Percentiles rank a stretch among this genome's conserved stretches.
Evolutionary conservation across 2,888 invertebrate genomes (phyloP).

Genomic region (Sclerodermus sp.): DNA sequence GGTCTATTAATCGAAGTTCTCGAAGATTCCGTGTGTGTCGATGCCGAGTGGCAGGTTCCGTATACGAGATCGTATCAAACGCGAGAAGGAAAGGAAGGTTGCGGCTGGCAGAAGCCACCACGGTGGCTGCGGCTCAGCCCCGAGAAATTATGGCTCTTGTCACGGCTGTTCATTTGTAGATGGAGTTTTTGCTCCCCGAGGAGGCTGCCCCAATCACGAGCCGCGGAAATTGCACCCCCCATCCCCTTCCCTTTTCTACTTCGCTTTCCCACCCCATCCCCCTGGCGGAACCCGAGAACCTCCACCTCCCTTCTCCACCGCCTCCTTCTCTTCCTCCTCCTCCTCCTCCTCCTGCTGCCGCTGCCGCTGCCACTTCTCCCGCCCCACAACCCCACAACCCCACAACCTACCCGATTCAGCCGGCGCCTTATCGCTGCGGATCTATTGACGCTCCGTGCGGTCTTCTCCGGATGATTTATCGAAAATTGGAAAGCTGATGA

Average conservation of each 20-base stretch:
- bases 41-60: too few relatives aligned
- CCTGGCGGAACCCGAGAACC: conserved; percentile 6
- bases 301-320: too few relatives aligned
- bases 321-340: conserved; percentile 29
- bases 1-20: too few relatives aligned
- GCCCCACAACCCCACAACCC: conserved; percentile 12
- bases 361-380: conserved; percentile 22
- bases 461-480: conserved; percentile 37
- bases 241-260: conserved; percentile 34
- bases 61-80: too few relatives aligned
- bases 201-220: conserved; percentile 70
- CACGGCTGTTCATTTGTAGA: conserved; percentile 73
- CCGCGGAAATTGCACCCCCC: conserved; percentile 67
- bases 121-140: conserved; percentile 50
- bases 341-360: conserved; percentile 27
- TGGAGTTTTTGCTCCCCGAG: conserved; percentile 70
- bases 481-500: conserved; percentile 34
- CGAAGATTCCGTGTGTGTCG: too few relatives aligned
- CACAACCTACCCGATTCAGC: conserved; percentile 21
- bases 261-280: conserved; percentile 25
- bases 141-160: conserved; percentile 71
- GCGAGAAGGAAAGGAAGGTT: conserved; percentile 33
- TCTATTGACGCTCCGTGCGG: conserved; percentile 34
- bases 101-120: conserved; percentile 42
- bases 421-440: conserved; percentile 35